Evolutionary conservation across 2,888 invertebrate species (phyloP).

Genomic region (Tinea semifulvella): DNA sequence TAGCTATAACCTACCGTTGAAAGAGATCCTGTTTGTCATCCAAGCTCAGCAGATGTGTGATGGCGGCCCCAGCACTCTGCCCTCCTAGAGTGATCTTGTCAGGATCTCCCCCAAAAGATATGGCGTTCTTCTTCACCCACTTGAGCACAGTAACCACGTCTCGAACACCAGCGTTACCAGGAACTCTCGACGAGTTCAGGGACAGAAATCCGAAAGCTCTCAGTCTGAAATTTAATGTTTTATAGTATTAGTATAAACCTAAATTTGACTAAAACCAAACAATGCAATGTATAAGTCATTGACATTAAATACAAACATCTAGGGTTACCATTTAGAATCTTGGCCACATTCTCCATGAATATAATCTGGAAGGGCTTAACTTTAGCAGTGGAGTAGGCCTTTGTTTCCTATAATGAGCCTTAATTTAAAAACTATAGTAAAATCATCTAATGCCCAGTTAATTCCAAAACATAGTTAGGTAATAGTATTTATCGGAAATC

Average conservation of each 20-base stretch:
- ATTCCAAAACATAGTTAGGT: too few relatives aligned
- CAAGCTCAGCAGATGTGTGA: slow-evolving; percentile 35
- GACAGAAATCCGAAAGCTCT: slow-evolving; percentile 55
- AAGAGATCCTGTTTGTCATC: slow-evolving; percentile 36
- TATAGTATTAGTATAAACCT: not conserved
- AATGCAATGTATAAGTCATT: too few relatives aligned
- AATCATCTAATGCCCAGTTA: too few relatives aligned
- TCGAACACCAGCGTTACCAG: slow-evolving; percentile 57
- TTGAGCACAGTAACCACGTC: slow-evolving; percentile 46
- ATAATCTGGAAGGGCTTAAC: too few relatives aligned
- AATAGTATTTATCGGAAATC: too few relatives aligned
- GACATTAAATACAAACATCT: too few relatives aligned
- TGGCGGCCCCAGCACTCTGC: slow-evolving; percentile 47
- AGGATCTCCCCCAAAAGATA: slow-evolving; percentile 47
- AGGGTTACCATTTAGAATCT: too few relatives aligned
- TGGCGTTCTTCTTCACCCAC: slow-evolving; percentile 48
- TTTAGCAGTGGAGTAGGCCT: too few relatives aligned
- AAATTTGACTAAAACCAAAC: too few relatives aligned
- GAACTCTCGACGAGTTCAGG: slow-evolving; percentile 37
- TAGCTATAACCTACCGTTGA: slow-evolving; percentile 28
- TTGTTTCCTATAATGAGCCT: too few relatives aligned
- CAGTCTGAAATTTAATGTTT: slow-evolving; percentile 31
- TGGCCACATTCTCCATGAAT: too few relatives aligned
- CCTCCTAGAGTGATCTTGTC: slow-evolving; percentile 46
- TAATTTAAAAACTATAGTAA: too few relatives aligned